Conservation (phyloP, 1,140 invertebrate genomes). For the Panagrolaimus sp. region DNA sequence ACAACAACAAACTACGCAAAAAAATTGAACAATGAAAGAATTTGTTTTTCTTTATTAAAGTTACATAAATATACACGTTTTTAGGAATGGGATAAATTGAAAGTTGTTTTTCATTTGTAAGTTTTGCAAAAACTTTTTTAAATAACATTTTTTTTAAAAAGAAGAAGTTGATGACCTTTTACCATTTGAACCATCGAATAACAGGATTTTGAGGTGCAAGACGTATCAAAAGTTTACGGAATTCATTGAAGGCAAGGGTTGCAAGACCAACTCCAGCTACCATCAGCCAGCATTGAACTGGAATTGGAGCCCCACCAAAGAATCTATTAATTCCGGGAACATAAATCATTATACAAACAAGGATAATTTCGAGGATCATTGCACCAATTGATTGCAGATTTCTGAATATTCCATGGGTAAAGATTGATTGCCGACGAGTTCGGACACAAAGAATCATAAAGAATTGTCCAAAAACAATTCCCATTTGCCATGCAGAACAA, state of each 20-base stretch:
- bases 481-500: slow-evolving; percentile 46
- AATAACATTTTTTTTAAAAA: slow-evolving; percentile 20
- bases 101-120: too few species aligned
- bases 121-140: slow-evolving; percentile 63
- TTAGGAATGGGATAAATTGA: slow-evolving; percentile 61
- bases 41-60: too few species aligned
- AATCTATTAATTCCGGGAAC: slow-evolving; percentile 33
- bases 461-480: slow-evolving; percentile 46
- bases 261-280: slow-evolving; percentile 35
- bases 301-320: slow-evolving; percentile 33
- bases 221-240: slow-evolving; percentile 34
- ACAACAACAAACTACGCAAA: too few species aligned
- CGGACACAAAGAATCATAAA: slow-evolving; percentile 41
- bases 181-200: slow-evolving; percentile 20
- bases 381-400: slow-evolving; percentile 26
- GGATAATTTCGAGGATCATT: slow-evolving; percentile 29
- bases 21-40: too few species aligned
- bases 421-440: slow-evolving; percentile 33
- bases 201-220: slow-evolving; percentile 15
- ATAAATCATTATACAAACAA: slow-evolving; percentile 34
- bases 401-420: slow-evolving; percentile 34
- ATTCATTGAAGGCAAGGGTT: slow-evolving; percentile 35
- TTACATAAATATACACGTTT: too few species aligned
- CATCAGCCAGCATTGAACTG: slow-evolving; percentile 37
- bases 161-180: slow-evolving; percentile 33